Conservation (phyloP, 2,797 vertebrate genomes). For the Remorina albescens region DNA sequence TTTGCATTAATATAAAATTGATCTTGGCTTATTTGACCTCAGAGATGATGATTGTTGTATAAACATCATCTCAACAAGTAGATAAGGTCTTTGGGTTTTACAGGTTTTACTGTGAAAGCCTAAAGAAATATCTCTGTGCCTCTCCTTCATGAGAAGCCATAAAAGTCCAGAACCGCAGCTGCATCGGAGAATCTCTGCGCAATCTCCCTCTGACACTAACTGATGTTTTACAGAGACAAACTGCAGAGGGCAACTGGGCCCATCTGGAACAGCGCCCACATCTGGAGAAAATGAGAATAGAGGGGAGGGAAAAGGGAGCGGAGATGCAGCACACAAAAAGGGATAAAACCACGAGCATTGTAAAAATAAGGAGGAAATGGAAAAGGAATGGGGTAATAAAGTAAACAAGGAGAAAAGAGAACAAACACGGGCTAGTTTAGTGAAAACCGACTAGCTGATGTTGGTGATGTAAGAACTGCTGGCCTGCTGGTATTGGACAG, state of each 20-base stretch:
- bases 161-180: conserved; percentile 65
- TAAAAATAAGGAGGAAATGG: conserved; percentile 14
- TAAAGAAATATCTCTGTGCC: conserved; percentile 27
- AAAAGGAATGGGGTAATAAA: conserved; percentile 18
- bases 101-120: conserved; percentile 45
- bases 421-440: background rate
- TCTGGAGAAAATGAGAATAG: conserved; percentile 66
- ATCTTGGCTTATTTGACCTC: conserved; percentile 8
- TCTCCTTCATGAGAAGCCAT: conserved; percentile 54
- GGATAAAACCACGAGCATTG: conserved; percentile 18
- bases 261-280: conserved; percentile 65
- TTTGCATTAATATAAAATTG: conserved; percentile 7
- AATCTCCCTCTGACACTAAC: conserved; percentile 61
- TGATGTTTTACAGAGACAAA: conserved; percentile 74
- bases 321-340: conserved; percentile 16
- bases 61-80: conserved; percentile 47
- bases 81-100: conserved; percentile 55
- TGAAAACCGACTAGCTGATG: conserved; percentile 33
- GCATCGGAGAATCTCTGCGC: conserved; percentile 41
- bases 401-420: background rate
- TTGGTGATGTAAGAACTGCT: background rate
- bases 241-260: conserved; percentile 66
- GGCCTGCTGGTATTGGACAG: conserved; percentile 9
- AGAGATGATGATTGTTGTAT: conserved; percentile 38
- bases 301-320: conserved; percentile 38